These are phyloP conservation scores for Cynoglossus semilaevis DNA, from an alignment of 2,113 vertebrate species.

Conservation along the genomic window DNA sequence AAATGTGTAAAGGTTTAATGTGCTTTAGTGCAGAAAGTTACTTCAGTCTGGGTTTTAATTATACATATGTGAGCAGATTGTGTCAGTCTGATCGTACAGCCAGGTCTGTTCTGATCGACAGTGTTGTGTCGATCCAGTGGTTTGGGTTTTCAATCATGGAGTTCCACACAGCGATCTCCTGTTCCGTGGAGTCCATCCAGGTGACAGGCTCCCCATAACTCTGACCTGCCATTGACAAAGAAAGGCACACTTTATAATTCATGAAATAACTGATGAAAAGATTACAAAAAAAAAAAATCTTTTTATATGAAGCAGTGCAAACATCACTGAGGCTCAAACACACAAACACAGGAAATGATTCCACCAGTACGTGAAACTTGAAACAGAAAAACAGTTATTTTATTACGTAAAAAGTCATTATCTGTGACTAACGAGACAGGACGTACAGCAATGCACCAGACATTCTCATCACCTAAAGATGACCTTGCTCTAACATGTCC, in stretches of 20 bases:
- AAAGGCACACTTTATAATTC: no score
- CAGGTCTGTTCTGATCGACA: constrained; percentile 87
- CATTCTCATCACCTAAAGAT: neutral
- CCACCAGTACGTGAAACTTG: neutral
- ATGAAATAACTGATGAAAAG: no score
- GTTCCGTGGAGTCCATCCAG: constrained; percentile 95
- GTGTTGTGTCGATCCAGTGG: constrained; percentile 83
- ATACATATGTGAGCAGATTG: neutral
- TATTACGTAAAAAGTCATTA: neutral
- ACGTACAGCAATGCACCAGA: constrained; percentile 1
- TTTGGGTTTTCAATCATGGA: constrained; percentile 81
- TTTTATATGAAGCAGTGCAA: neutral
- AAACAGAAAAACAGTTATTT: no score
- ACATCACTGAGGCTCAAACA: no score
- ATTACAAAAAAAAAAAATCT: neutral
- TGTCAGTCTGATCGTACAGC: constrained; percentile 57
- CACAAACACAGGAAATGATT: no score
- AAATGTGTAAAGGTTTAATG: constrained; percentile 5
- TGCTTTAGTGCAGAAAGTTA: neutral
- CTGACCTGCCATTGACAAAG: constrained; percentile 70
- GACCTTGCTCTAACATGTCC: constrained; percentile 23
- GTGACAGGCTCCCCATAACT: constrained; percentile 87
- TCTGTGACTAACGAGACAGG: neutral
- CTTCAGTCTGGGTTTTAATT: constrained; percentile 19
- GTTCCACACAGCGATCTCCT: constrained; percentile 83